phyloP scores from a whole-genome alignment of 2,888 invertebrate species.

The Resseliella maxima region DNA sequence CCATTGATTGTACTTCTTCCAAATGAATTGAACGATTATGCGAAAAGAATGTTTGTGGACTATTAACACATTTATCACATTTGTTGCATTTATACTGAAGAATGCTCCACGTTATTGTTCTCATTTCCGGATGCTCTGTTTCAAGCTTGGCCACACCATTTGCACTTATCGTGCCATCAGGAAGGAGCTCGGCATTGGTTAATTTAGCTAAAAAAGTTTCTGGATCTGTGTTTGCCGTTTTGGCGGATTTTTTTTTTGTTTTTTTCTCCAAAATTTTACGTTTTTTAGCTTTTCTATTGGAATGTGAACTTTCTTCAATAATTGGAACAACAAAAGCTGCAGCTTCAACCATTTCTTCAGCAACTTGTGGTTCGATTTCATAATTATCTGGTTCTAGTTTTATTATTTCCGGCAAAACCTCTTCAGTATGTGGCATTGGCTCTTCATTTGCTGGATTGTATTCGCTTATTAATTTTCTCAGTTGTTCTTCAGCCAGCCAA shows the following conservation, averaged over 20 bases:
- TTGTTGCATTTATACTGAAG: background rate
- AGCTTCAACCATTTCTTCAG: no score
- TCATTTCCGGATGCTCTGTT: background rate
- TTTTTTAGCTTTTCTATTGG: background rate
- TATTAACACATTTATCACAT: background rate
- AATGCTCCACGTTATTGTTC: background rate
- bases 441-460: background rate
- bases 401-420: no score
- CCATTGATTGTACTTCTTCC: background rate
- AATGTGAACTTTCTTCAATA: no score
- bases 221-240: background rate
- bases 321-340: no score
- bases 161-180: background rate
- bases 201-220: background rate
- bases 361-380: no score
- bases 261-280: background rate
- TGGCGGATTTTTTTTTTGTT: background rate
- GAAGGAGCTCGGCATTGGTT: background rate
- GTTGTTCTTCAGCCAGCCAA: background rate
- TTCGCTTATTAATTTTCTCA: background rate
- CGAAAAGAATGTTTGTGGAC: background rate
- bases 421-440: no score
- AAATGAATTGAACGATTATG: background rate
- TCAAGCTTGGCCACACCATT: background rate
- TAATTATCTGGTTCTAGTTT: no score